Conservation (phyloP, 2,888 invertebrate species). For the Zaprionus lineosus region DNA sequence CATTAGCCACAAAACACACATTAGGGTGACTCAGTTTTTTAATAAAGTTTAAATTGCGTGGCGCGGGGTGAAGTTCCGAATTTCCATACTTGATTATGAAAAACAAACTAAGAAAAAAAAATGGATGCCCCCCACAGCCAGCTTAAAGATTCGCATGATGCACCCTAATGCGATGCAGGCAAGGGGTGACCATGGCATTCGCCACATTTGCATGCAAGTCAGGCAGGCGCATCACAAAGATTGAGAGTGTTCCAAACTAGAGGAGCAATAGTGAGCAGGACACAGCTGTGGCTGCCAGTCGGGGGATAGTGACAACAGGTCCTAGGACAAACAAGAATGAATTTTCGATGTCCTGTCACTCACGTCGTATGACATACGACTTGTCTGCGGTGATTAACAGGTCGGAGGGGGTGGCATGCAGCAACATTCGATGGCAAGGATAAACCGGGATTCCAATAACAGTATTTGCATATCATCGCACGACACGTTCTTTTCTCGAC, state of each 20-base stretch:
- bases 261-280: conserved; percentile 12
- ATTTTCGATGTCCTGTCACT: conserved; percentile 35
- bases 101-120: too few species aligned
- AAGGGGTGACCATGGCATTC: neutral
- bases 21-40: too few species aligned
- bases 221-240: conserved; percentile 21
- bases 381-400: conserved; percentile 62
- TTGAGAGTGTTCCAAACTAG: conserved; percentile 16
- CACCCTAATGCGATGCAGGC: conserved; percentile 18
- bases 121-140: too few species aligned
- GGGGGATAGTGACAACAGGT: conserved; percentile 32
- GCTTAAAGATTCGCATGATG: too few species aligned
- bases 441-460: conserved; percentile 58
- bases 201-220: conserved; percentile 49
- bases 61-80: too few species aligned
- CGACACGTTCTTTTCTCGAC: conserved; percentile 22
- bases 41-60: too few species aligned
- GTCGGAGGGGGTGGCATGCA: conserved; percentile 9
- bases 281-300: conserved; percentile 10
- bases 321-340: conserved; percentile 18
- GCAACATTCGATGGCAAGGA: conserved; percentile 9
- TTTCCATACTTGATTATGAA: too few species aligned
- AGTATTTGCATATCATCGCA: conserved; percentile 63
- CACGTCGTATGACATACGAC: conserved; percentile 54
- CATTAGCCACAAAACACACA: too few species aligned